phyloP scores from a whole-genome alignment of 1,140 invertebrate genomes.

The Neoseiulus cucumeris region DNA sequence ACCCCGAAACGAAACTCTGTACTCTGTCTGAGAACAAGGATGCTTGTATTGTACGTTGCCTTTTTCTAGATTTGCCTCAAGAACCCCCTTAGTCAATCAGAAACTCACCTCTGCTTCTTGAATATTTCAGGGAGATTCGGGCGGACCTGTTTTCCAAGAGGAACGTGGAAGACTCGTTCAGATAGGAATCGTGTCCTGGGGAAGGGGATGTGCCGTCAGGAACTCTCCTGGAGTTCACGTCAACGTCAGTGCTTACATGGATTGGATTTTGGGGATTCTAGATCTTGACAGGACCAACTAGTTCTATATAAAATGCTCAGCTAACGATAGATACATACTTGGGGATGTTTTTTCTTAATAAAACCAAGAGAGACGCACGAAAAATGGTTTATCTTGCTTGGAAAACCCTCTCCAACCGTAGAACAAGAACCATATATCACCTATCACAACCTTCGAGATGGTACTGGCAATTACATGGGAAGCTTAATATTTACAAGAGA shows the following conservation, averaged over 20 bases:
- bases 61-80: not conserved
- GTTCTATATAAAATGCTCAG: no score
- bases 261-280: not conserved
- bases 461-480: no score
- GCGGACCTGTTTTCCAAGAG: conserved; percentile 5
- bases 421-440: no score
- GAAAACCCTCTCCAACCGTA: no score
- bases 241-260: not conserved
- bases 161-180: not conserved
- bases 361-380: no score
- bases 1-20: not conserved
- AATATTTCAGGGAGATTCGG: not conserved
- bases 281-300: not conserved
- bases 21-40: not conserved
- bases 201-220: not conserved
- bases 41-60: not conserved
- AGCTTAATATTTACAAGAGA: no score
- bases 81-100: not conserved
- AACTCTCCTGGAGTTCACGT: not conserved
- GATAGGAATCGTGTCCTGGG: not conserved
- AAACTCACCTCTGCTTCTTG: not conserved
- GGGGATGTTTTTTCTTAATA: no score
- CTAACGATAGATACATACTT: no score
- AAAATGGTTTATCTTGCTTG: no score
- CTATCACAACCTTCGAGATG: no score